Base-by-base conservation (phyloP, 2,113 vertebrate species). In the Indicator indicator region DNA sequence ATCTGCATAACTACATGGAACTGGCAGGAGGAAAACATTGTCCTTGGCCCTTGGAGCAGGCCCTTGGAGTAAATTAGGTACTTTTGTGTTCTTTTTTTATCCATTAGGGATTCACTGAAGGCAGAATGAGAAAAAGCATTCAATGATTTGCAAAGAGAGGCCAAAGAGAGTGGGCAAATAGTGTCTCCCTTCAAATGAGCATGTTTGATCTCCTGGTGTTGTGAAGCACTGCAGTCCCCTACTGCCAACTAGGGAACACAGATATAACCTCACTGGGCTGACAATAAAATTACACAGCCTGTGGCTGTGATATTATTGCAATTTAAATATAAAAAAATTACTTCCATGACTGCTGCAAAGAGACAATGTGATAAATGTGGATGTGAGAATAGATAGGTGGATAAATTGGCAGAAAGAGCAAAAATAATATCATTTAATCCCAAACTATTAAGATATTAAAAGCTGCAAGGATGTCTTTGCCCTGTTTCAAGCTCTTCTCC, bases 281-380 rank as follows among this genome's bases (percentile, higher is more conserved):
- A 70, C 40, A 88, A 56, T 59, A 73, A 72, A 0, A 0, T 54
- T 50, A 91, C 44, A 85, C 27, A 80, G 60, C 42, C 83, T 38
- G 9, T 88, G 64, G 46, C 46, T 86, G 46, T 30, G 59, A 71
- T 65, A 70, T 40, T 56, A 44, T 15, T 88, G 64, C 0, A 0
- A 79, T 91, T 91, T 85, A 89, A 72, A 76, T 30, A 86, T 42
- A 88, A 56, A 91, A 73, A 94, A 94, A 44, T 8, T 19, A 42
- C 13, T 46, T 59, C 50, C n/a, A 23, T 1, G 11, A 54, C 54
- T 0, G 0, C 74, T n/a, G 40, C 1, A 8, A 82, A 68, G 26
- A 71, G 62, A 58, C 33, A 70, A 32, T 1, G n/a, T 54, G 75
- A 89, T 55, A 40, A 62, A 46, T 65, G 83, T 76, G 50, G 32